A percentile compares a stretch with the other conserved stretches of the same genome.
These are phyloP conservation scores for Illadopsis cleaveri DNA, from an alignment of 2,113 vertebrate genomes.

Conservation along the genomic window DNA sequence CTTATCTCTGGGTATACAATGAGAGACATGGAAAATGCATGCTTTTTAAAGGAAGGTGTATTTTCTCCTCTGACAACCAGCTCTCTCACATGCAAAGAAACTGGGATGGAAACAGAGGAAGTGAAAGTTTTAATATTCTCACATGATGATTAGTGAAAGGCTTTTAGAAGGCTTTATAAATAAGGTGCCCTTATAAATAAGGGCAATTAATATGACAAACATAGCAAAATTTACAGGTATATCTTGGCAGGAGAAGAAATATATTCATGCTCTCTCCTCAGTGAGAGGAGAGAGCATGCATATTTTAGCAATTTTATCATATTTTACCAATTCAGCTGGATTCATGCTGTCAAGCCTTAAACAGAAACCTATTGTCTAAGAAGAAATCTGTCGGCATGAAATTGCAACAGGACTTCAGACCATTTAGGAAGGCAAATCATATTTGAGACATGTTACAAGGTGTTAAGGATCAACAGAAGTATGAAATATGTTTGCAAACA, in stretches of 20 bases:
- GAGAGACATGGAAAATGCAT: background rate
- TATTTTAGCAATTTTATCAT: background rate
- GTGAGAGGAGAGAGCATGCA: no score
- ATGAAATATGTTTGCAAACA: background rate
- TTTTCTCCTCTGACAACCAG: background rate
- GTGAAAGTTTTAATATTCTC: background rate
- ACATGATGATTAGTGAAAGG: background rate
- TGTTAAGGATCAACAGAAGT: background rate
- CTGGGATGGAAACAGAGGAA: background rate
- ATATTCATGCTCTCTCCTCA: fast-evolving
- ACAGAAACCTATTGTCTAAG: background rate
- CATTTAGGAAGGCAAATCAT: background rate
- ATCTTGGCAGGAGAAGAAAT: background rate
- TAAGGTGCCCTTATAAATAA: background rate
- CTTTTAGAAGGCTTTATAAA: background rate
- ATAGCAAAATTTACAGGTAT: background rate
- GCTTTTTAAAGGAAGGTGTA: background rate
- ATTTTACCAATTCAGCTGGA: background rate
- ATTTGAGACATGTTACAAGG: background rate
- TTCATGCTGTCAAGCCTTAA: background rate
- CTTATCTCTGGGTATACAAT: background rate
- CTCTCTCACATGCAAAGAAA: background rate
- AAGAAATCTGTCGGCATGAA: background rate
- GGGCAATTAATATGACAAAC: background rate
- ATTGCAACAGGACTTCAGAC: background rate